These are phyloP conservation scores for Drosophila oshimai DNA, from an alignment of 1,140 invertebrate species.

Conservation along the genomic window DNA sequence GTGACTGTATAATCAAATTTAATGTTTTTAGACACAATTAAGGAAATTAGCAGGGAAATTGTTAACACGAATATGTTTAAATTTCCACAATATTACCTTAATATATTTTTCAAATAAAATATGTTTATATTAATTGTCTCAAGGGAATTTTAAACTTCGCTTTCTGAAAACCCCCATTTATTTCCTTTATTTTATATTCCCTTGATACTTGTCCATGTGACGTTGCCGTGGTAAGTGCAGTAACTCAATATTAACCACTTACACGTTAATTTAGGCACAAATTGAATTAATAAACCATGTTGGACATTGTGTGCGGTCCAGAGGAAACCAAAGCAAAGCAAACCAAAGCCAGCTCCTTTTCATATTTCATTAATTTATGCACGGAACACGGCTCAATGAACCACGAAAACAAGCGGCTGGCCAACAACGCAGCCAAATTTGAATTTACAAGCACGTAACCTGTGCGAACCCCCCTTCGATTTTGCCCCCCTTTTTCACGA, in stretches of 20 bases:
- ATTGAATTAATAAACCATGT: slow-evolving; percentile 83
- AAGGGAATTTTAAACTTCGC: not conserved
- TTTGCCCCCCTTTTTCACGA: not conserved
- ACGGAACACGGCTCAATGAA: slow-evolving; percentile 71
- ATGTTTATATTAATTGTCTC: too few relatives aligned
- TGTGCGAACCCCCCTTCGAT: slow-evolving; percentile 24
- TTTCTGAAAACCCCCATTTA: not conserved
- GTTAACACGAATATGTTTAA: too few relatives aligned
- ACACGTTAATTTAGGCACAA: slow-evolving; percentile 82
- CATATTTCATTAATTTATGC: slow-evolving; percentile 82
- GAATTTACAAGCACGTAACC: slow-evolving; percentile 81
- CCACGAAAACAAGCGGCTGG: slow-evolving; percentile 58
- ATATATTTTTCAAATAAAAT: not conserved
- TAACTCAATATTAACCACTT: slow-evolving; percentile 82
- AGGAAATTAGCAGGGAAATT: too few relatives aligned
- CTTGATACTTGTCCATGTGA: slow-evolving; percentile 12
- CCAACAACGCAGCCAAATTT: slow-evolving; percentile 51
- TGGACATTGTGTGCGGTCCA: slow-evolving; percentile 79
- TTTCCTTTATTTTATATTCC: slow-evolving; percentile 1
- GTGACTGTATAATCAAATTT: too few relatives aligned
- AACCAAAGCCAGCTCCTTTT: slow-evolving; percentile 55
- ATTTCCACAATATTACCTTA: not conserved
- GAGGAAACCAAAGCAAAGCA: slow-evolving; percentile 12
- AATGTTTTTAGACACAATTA: too few relatives aligned
- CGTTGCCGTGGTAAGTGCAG: slow-evolving; percentile 30